Conservation (phyloP, 2,888 invertebrate genomes). For the Eubasilissa splendida region DNA sequence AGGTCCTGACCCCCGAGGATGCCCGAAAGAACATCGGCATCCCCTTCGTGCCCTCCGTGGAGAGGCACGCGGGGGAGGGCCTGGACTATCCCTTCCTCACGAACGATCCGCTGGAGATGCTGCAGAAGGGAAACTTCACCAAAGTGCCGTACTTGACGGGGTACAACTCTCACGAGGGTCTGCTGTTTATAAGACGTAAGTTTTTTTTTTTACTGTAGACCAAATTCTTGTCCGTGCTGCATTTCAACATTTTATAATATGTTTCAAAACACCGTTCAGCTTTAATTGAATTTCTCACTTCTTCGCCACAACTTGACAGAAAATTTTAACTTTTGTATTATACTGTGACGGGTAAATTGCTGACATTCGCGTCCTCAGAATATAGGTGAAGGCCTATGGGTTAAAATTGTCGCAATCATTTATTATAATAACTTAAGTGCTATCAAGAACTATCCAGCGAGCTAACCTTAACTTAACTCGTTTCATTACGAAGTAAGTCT, state of each 20-base stretch:
- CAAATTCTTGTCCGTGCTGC: too few relatives aligned
- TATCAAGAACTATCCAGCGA: too few relatives aligned
- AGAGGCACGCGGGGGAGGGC: constrained; percentile 64
- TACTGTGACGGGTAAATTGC: neutral
- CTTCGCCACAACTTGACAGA: too few relatives aligned
- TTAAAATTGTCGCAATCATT: too few relatives aligned
- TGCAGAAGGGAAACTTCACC: constrained; percentile 66
- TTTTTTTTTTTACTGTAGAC: neutral
- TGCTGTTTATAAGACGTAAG: constrained; percentile 75
- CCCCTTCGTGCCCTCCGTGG: constrained; percentile 75
- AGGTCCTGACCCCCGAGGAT: constrained; percentile 71
- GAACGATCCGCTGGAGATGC: constrained; percentile 67
- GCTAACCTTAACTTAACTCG: too few relatives aligned
- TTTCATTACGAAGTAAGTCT: too few relatives aligned
- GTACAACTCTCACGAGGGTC: constrained; percentile 78
- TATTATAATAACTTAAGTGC: too few relatives aligned
- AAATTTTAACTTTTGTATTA: too few relatives aligned
- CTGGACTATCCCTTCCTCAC: constrained; percentile 70
- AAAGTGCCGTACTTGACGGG: constrained; percentile 77
- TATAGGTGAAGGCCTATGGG: too few relatives aligned
- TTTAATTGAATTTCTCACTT: too few relatives aligned
- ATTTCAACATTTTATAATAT: too few relatives aligned
- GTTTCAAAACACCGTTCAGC: too few relatives aligned
- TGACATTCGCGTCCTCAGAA: neutral
- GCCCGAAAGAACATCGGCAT: constrained; percentile 74